A percentile compares a stretch with the other conserved stretches of the same genome.
phyloP scores from a whole-genome alignment of 1,140 invertebrate species.

The Macrobrachium rosenbergii region DNA sequence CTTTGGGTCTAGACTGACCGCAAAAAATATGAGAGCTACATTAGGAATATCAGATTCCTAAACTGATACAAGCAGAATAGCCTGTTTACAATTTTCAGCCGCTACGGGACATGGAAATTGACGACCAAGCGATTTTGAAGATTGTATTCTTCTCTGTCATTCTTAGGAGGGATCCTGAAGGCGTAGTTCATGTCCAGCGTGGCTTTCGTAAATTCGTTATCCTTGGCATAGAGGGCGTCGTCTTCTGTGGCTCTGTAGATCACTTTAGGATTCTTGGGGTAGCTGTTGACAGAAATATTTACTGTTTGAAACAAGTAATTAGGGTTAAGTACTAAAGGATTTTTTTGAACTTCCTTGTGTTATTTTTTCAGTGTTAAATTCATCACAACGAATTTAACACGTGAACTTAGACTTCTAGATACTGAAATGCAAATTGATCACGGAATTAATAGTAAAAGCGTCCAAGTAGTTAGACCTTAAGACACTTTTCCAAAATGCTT shows the following conservation, averaged over 20 bases:
- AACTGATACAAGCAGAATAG: too few species aligned
- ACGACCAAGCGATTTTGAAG: constrained; percentile 34
- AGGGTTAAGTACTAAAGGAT: too few species aligned
- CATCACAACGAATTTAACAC: too few species aligned
- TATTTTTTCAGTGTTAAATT: background rate
- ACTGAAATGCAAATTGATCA: too few species aligned
- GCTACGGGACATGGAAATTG: background rate
- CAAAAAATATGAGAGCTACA: too few species aligned
- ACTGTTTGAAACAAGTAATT: background rate
- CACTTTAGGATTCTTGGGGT: background rate
- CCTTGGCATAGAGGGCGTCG: constrained; percentile 23
- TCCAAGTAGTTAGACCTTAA: too few species aligned
- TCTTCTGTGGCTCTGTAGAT: constrained; percentile 24
- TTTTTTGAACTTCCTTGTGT: background rate
- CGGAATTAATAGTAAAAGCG: too few species aligned
- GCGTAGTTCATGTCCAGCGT: constrained; percentile 35
- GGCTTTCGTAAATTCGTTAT: constrained; percentile 6
- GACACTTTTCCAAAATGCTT: too few species aligned
- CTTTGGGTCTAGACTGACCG: too few species aligned
- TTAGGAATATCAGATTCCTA: too few species aligned
- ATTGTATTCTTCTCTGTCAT: constrained; percentile 28
- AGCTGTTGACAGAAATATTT: background rate
- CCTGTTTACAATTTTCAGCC: too few species aligned
- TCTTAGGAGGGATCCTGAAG: constrained; percentile 25
- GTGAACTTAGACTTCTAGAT: too few species aligned